Evolutionary conservation across 1,140 invertebrate genomes (phyloP), one percentile per base, ranked within the genome.

Genomic region (Calephelis virginiensis): DNA sequence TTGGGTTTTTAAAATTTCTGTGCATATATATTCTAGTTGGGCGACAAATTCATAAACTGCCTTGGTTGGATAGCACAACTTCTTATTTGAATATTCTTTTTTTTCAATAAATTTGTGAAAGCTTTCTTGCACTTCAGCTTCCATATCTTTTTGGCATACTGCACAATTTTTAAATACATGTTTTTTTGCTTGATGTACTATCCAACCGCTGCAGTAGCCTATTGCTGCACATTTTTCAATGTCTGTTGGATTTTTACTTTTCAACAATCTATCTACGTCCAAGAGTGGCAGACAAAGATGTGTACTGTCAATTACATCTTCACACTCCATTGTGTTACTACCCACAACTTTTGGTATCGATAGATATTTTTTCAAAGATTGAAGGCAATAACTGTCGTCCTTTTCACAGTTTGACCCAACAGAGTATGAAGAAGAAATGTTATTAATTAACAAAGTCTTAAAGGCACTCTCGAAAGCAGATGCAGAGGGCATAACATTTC

Each of bases 401-500:
- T n/a, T 14, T n/a, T 50, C 48, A 14, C 48, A 50, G 14, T 50
- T 50, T 13, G 48, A 50, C 8, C 48, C 48, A 12, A 50, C 48
- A 13, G 48, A n/a, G 13, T 50, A 13, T n/a, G n/a, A 7, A 50
- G n/a, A n/a, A 0, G 48, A 14, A 14, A 50, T 14, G 14, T 14
- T 50, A 7, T 50, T 50, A 7, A 50, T 14, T 14, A 14, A 14
- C 14, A 50, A 14, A 14, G 48, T 50, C 13, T 50, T 50, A 14
- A 14, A 50, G 13, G 48, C 48, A 8, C n/a, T 14, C 14, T 70
- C 59, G 38, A 60, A 60, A 11, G 9, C 14, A 8, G 59, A 40
- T 14, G 28, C 59, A 60, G 12, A 45, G 2, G 64, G 64, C 64
- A 46, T 69, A 37, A 64, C 61, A 64, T 69, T 69, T 11, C 48